phyloP scores from a whole-genome alignment of 2,888 invertebrate genomes.

The Phengaris arion region DNA sequence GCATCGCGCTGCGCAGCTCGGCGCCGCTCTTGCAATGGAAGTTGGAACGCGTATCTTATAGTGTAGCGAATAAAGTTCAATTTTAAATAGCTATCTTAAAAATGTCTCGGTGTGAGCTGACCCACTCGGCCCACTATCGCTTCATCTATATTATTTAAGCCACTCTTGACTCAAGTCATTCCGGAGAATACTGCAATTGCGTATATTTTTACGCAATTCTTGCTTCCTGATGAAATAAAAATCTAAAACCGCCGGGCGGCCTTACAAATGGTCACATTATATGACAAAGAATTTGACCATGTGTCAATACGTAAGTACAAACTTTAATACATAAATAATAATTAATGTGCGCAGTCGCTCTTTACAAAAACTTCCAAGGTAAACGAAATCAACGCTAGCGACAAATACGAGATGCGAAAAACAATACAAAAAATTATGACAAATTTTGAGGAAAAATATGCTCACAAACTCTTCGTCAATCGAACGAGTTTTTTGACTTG shows the following conservation, averaged over 20 bases:
- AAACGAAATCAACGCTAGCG: neutral
- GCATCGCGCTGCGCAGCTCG: too few relatives aligned
- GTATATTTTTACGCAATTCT: neutral
- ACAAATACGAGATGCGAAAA: neutral
- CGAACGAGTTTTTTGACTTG: neutral
- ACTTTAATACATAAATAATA: neutral
- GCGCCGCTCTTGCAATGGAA: too few relatives aligned
- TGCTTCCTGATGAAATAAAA: conserved; percentile 2
- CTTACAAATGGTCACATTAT: neutral
- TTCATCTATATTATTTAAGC: neutral
- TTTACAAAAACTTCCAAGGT: neutral
- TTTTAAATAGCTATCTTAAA: too few relatives aligned
- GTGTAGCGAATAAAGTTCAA: too few relatives aligned
- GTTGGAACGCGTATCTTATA: too few relatives aligned
- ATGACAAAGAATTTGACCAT: neutral
- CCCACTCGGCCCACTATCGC: neutral
- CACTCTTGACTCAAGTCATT: neutral
- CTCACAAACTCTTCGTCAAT: neutral
- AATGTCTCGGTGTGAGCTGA: neutral
- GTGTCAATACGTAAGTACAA: neutral
- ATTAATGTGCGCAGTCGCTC: neutral
- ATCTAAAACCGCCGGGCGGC: neutral
- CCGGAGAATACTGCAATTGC: neutral
- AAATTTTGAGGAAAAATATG: neutral
- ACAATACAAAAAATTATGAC: neutral